Evolutionary conservation across 2,113 vertebrate genomes (phyloP), one percentile per base, ranked within the genome.

Genomic region (Sander vitreus): DNA sequence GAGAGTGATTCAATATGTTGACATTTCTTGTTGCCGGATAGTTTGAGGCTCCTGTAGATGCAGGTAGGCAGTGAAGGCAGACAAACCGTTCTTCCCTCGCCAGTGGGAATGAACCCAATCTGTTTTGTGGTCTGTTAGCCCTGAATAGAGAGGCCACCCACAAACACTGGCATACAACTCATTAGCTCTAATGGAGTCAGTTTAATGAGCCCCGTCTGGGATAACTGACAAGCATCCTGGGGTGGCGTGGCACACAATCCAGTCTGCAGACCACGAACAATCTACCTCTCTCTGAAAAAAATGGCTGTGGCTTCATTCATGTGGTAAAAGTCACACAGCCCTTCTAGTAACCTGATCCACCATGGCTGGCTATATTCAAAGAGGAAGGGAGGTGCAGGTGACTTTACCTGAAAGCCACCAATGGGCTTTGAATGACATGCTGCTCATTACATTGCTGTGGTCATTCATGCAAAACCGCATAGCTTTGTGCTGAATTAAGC

Each of bases 181-280:
- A 94, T 94, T 94, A 94, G 73, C 81, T 84, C 70, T 91, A 93
- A 93, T 93, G 90, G 87, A 93, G 80, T 85, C 90, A 76, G 83
- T 88, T 92, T 92, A 95, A 94, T 90, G 86, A 91, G 83, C 84
- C 80, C 84, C 64, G 53, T 86, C 89, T 85, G 76, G 85, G 78
- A 78, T 85, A 90, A 93, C 72, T 90, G 90, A 90, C 84, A 92
- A 23, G 77, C 77, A 85, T 85, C 85, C n/a, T 51, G 33, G 23
- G 47, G 39, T 43, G 39, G 39, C 39, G 74, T 90, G 76, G 86
- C 78, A 83, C 81, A 92, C 85, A 85, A 89, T 72, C 51, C 63
- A 83, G 83, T 82, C 87, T 87, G 84, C 59, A 77, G 84, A 50
- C 80, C 72, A 67, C 71, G 65, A 80, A 81, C 91, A 89, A 88